Base-by-base conservation (phyloP, 2,888 invertebrate species). In the Labia minor region DNA sequence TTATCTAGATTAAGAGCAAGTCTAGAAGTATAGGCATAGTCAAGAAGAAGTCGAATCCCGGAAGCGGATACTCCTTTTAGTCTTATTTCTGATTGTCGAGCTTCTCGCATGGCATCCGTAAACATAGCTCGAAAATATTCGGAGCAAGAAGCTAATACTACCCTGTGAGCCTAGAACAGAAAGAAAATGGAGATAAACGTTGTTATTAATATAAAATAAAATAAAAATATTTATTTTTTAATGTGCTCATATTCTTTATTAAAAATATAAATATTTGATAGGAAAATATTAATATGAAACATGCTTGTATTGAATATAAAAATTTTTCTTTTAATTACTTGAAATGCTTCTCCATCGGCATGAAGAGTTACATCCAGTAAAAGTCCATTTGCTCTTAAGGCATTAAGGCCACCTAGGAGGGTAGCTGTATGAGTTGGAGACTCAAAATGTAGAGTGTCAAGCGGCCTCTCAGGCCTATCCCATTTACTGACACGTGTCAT, bases 71-170 rank as follows among this genome's bases (percentile, higher is more conserved):
- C 82, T 1, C 87, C 88, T 73, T 85, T 84, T 33, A 88, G 75
- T 69, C 80, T 79, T 6, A 88, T 86, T 75, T 86, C 85, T 66
- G 81, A 81, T 74, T 85, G 83, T 18, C 81, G 78, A 20, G 86
- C 81, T 75, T 89, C 88, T 69, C 82, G 77, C 82, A 88, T 85
- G 63, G 83, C 85, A 74, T 84, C 85, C 0, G 86, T 86, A 73
- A 89, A 89, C 88, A 88, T 88, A 65, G 88, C 88, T 71, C 86
- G 81, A 76, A 89, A 89, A 72, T 88, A 89, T 73, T 87, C 87
- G 72, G 87, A 87, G 73, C 86, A 86, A 21, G 88, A 85, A 1
- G 88, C 86, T 68, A 88, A 77, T 1, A 88, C 86, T 0, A 84
- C 86, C 70, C 86, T 82, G 74, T 89, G 88, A 0, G 87, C 88